A percentile compares a stretch with the other conserved stretches of the same genome.
These are phyloP conservation scores for Euproctis similis DNA, from an alignment of 2,888 invertebrate species.

Conservation along the genomic window DNA sequence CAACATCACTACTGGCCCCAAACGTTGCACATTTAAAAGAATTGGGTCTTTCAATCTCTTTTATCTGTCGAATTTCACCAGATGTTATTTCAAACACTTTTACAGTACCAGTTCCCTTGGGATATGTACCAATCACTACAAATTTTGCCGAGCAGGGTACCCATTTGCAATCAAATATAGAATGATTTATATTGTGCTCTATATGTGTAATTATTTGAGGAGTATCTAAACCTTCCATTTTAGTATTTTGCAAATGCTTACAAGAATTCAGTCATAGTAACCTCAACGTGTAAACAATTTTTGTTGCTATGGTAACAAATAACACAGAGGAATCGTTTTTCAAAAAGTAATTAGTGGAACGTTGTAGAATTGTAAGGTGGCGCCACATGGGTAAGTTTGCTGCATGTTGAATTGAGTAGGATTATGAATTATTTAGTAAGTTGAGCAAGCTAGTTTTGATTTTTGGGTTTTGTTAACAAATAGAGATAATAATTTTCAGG, in stretches of 20 bases:
- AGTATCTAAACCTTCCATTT: slow-evolving; percentile 76
- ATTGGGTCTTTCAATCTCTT: slow-evolving; percentile 85
- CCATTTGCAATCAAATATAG: slow-evolving; percentile 96
- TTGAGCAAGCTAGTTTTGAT: no score
- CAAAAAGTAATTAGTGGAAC: no score
- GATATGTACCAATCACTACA: slow-evolving; percentile 88
- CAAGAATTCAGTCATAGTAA: slow-evolving; percentile 21
- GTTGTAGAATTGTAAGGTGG: no score
- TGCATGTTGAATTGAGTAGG: no score
- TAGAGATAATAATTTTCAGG: no score
- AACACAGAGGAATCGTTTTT: no score
- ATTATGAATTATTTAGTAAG: no score
- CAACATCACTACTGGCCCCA: slow-evolving; percentile 88
- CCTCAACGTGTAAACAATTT: slow-evolving; percentile 32
- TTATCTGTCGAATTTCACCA: slow-evolving; percentile 80
- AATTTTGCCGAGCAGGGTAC: slow-evolving; percentile 96
- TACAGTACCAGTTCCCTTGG: slow-evolving; percentile 89
- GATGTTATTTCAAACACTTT: slow-evolving; percentile 87
- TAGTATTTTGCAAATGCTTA: no score
- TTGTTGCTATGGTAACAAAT: slow-evolving; percentile 42
- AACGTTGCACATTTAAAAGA: slow-evolving; percentile 96
- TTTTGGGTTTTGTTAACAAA: no score
- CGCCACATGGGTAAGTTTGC: no score
- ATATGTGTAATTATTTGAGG: slow-evolving; percentile 94
- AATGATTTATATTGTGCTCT: slow-evolving; percentile 88